Evolutionary conservation across 2,797 vertebrate species (phyloP).

Genomic region (Valencia hispanica): DNA sequence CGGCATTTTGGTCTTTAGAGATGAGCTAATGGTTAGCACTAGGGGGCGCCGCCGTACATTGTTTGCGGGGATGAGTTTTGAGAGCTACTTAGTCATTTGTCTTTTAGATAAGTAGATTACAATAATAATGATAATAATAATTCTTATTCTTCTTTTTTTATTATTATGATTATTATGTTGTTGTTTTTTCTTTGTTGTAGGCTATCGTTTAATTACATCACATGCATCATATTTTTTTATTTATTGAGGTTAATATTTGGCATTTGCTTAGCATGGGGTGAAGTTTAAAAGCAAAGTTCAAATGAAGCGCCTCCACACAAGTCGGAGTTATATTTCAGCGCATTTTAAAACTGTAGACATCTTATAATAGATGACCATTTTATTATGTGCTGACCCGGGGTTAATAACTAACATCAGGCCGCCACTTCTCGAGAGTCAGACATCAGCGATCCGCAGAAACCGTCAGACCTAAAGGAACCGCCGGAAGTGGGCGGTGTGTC

Average conservation of each 20-base stretch:
- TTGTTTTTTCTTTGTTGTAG: neutral
- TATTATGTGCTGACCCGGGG: neutral
- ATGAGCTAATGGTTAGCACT: neutral
- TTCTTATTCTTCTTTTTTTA: neutral
- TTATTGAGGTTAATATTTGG: neutral
- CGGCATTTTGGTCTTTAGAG: neutral
- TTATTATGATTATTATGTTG: neutral
- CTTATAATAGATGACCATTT: neutral
- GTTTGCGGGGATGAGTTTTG: neutral
- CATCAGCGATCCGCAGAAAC: constrained; percentile 27
- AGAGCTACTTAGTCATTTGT: neutral
- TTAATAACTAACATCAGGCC: neutral
- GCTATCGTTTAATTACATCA: neutral
- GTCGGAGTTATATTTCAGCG: neutral
- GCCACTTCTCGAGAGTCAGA: neutral
- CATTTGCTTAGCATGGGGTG: neutral
- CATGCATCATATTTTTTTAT: too few species aligned
- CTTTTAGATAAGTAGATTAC: neutral
- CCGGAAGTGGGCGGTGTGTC: constrained; percentile 80
- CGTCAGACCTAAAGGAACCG: constrained; percentile 31
- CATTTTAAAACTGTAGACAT: neutral
- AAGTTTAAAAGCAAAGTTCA: neutral
- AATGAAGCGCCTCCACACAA: neutral
- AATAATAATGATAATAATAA: neutral
- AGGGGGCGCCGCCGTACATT: neutral